A percentile compares a stretch with the other conserved stretches of the same genome.
Evolutionary conservation across 1,140 invertebrate species (phyloP).

Genomic region (Galleria mellonella): DNA sequence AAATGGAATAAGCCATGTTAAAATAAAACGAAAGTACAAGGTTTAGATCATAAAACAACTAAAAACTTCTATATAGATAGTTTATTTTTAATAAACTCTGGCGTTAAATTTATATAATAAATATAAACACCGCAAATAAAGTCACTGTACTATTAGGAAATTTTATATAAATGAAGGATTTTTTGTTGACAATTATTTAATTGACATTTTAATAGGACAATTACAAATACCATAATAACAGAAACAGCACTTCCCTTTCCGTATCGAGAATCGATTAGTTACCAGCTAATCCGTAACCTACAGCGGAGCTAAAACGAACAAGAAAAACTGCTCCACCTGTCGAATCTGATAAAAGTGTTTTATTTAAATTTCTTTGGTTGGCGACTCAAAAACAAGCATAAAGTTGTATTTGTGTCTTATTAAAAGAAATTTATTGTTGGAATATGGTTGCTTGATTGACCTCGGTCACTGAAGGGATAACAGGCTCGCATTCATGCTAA

Average conservation of each 20-base stretch:
- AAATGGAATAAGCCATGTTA: no score
- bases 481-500: conserved; percentile 40
- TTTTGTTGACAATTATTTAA: no score
- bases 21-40: no score
- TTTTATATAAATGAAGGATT: no score
- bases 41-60: no score
- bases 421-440: conserved; percentile 73
- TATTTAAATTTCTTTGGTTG: conserved; percentile 70
- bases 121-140: no score
- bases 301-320: conserved; percentile 60
- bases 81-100: no score
- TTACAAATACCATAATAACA: conserved; percentile 2
- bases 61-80: no score
- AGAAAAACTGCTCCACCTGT: conserved; percentile 57
- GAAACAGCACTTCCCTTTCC: conserved; percentile 38
- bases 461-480: conserved; percentile 58
- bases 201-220: no score
- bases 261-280: conserved; percentile 59
- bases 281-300: conserved; percentile 66
- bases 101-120: no score
- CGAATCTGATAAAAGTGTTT: conserved; percentile 72
- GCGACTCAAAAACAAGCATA: conserved; percentile 61
- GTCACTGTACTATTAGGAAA: no score
- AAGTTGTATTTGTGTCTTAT: conserved; percentile 70
- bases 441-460: conserved; percentile 66